Evolutionary conservation across 2,113 vertebrate genomes (phyloP), one percentile per base, ranked within the genome.

Genomic region (Pomatostomus ruficeps): DNA sequence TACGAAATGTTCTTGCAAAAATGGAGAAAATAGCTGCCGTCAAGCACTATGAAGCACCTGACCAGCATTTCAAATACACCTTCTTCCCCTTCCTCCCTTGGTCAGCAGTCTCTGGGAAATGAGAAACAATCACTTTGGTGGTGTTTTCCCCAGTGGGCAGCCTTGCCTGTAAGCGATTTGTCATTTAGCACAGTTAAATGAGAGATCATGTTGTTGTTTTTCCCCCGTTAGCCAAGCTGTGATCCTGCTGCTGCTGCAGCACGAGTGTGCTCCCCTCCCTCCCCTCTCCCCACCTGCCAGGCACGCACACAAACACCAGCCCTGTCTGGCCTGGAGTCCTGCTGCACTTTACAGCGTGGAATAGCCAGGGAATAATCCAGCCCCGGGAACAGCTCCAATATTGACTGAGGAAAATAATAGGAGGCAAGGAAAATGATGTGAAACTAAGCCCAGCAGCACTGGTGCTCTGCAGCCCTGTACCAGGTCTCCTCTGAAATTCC

Each of bases 181-280:
- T 96, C 94, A 93, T 94, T 96, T 93, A 95, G 80, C 85, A 25
- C 48, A 14, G 66, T 71, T 96, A 96, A 96, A 95, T 93, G 92
- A 96, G 89, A 96, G 95, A 96, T 95, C 74, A 89, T 81, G 67
- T 61, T 75, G 93, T 84, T 78, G 66, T 5, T 87, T 94, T 65
- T 61, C 19, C 66, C 49, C 82, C 19, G 54, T 71, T 96, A 43
- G 72, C 80, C 83, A 66, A 77, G 76, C 94, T 93, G 87, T 78
- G 91, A 73, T 93, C 79, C 85, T 72, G 46, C 89, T 92, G 84
- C 90, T 66, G 65, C 45, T 54, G 93, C 80, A 31, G 80, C 52
- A 48, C 4, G 28, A 58, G 55, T 51, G 40, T 49, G 83, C 58
- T 71, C 29, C 67, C 51, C 57, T 75, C 73, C 77, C 54, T 92